Percentiles rank a stretch among this genome's conserved stretches.
Conservation (phyloP, 2,797 vertebrate species). For the Masticophis lateralis region DNA sequence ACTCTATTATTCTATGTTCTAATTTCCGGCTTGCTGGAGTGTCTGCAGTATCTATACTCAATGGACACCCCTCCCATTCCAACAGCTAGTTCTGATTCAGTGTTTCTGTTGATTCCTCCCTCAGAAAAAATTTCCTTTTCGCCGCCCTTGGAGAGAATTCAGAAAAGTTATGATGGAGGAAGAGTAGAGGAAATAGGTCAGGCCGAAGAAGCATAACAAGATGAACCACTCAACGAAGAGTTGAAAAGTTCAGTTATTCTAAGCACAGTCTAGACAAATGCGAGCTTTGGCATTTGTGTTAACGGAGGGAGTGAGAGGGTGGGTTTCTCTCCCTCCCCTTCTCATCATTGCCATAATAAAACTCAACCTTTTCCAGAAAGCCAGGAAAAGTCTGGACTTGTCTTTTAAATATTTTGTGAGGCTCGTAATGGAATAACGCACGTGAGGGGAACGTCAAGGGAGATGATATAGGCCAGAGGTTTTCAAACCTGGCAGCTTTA, state of each 20-base stretch:
- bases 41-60: not conserved
- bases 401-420: conserved; percentile 44
- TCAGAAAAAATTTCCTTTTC: conserved; percentile 31
- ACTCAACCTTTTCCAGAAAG: conserved; percentile 45
- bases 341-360: conserved; percentile 35
- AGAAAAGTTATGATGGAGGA: conserved; percentile 3
- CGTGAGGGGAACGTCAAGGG: not conserved
- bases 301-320: not conserved
- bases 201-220: conserved; percentile 62
- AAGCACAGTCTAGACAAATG: conserved; percentile 56
- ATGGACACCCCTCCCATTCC: not conserved
- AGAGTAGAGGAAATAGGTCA: conserved; percentile 55
- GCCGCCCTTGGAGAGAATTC: conserved; percentile 24
- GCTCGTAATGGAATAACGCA: not conserved
- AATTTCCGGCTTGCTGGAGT: not conserved
- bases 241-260: conserved; percentile 66
- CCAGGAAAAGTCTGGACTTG: conserved; percentile 1
- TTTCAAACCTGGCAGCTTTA: no score
- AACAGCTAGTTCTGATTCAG: not conserved
- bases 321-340: not conserved
- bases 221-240: conserved; percentile 38
- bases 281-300: conserved; percentile 51
- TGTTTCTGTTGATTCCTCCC: conserved; percentile 51
- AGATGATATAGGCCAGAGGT: not conserved
- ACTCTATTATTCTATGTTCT: not conserved